These are phyloP conservation scores for Calonectris borealis DNA, from an alignment of 2,113 vertebrate species.

Conservation along the genomic window DNA sequence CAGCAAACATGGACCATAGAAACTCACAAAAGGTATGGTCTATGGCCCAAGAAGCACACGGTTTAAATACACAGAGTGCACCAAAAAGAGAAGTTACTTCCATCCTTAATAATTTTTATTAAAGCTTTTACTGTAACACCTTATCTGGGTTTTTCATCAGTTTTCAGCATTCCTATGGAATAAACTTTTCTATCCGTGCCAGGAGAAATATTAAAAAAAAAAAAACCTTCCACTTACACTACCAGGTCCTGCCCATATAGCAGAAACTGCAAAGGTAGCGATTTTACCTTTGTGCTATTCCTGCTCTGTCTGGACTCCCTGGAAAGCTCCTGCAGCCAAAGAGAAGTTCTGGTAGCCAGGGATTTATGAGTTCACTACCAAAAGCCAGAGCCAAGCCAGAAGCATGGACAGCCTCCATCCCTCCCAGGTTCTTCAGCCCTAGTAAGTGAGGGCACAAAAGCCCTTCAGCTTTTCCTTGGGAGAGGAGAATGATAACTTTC, in stretches of 20 bases:
- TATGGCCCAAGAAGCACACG: not conserved
- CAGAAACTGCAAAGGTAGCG: not conserved
- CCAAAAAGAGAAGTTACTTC: not conserved
- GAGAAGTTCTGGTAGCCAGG: not conserved
- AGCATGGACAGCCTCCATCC: not conserved
- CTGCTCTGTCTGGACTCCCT: not conserved
- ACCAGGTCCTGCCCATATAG: not conserved
- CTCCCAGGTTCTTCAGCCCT: not conserved
- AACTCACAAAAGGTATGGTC: not conserved
- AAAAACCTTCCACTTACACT: not conserved
- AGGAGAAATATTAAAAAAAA: constrained; percentile 31
- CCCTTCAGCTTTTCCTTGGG: not conserved
- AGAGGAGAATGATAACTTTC: not conserved
- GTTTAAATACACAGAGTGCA: not conserved
- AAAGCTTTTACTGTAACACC: constrained; percentile 12
- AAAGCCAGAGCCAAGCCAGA: not conserved
- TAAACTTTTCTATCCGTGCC: not conserved
- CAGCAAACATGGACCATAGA: not conserved
- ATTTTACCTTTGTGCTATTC: constrained; percentile 23
- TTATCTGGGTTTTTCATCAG: constrained; percentile 30
- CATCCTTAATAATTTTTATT: constrained; percentile 17
- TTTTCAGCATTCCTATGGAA: not conserved
- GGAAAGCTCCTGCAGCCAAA: not conserved
- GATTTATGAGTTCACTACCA: constrained; percentile 11
- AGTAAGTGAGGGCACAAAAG: not conserved